phyloP scores from a whole-genome alignment of 2,113 vertebrate species.

The Crypturellus undulatus region DNA sequence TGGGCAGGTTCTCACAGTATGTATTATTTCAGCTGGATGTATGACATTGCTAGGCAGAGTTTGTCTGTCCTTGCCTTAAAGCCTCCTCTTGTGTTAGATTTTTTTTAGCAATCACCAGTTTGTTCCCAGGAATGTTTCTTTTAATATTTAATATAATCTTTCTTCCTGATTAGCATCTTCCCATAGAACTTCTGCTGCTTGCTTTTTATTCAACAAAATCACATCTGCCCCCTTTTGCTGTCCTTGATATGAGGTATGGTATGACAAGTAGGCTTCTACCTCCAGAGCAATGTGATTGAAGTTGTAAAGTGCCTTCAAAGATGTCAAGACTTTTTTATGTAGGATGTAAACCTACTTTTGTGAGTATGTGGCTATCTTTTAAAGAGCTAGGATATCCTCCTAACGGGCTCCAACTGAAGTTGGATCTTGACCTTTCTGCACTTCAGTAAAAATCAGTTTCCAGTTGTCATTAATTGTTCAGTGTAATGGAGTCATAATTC shows the following conservation, averaged over 20 bases:
- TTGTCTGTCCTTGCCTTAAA: not conserved
- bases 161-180: not conserved
- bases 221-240: not conserved
- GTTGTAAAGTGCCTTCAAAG: not conserved
- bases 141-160: not conserved
- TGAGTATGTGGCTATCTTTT: not conserved
- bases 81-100: accelerated
- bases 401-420: not conserved
- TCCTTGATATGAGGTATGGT: not conserved
- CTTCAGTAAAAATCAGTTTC: not conserved
- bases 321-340: not conserved
- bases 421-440: not conserved
- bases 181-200: not conserved
- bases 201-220: not conserved
- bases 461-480: not conserved
- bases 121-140: not conserved
- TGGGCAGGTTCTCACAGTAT: not conserved
- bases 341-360: not conserved
- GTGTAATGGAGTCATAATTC: not conserved
- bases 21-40: not conserved
- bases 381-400: not conserved
- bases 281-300: not conserved
- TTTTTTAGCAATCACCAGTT: not conserved
- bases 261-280: not conserved
- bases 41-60: not conserved